Conservation (phyloP, 2,113 vertebrate genomes). For the Morone saxatilis region DNA sequence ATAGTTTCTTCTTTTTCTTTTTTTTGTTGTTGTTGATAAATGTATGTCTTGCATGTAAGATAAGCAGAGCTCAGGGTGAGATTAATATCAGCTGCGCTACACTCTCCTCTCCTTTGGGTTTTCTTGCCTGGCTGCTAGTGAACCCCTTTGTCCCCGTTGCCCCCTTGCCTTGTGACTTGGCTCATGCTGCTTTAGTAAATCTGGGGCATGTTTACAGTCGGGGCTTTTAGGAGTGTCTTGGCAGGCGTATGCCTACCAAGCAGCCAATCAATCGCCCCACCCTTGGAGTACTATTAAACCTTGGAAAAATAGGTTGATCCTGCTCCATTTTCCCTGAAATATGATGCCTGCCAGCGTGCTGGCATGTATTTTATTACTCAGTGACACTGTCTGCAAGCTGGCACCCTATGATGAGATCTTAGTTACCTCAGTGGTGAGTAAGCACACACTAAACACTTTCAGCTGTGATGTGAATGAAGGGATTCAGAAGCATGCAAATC, state of each 20-base stretch:
- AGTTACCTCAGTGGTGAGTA: constrained; percentile 47
- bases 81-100: constrained; percentile 53
- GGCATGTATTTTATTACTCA: constrained; percentile 45
- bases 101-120: constrained; percentile 39
- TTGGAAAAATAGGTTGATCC: constrained; percentile 30
- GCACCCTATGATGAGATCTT: constrained; percentile 44
- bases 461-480: constrained; percentile 33
- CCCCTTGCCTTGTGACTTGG: constrained; percentile 73
- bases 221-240: constrained; percentile 62
- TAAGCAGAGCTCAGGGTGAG: constrained; percentile 37
- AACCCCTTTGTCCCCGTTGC: constrained; percentile 67
- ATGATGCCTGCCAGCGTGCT: constrained; percentile 50
- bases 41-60: constrained; percentile 50
- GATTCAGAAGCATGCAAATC: not conserved
- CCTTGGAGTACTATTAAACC: constrained; percentile 57
- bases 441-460: constrained; percentile 14
- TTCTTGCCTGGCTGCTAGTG: constrained; percentile 33
- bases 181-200: constrained; percentile 72
- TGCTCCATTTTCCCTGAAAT: constrained; percentile 38
- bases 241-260: constrained; percentile 46
- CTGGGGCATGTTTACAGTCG: constrained; percentile 75
- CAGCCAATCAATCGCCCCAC: constrained; percentile 62
- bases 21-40: not conserved
- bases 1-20: not conserved
- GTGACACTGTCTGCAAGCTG: constrained; percentile 42